A percentile compares a stretch with the other conserved stretches of the same genome.
phyloP scores from a whole-genome alignment of 2,888 invertebrate genomes.

The Fissipunctia ypsillon region DNA sequence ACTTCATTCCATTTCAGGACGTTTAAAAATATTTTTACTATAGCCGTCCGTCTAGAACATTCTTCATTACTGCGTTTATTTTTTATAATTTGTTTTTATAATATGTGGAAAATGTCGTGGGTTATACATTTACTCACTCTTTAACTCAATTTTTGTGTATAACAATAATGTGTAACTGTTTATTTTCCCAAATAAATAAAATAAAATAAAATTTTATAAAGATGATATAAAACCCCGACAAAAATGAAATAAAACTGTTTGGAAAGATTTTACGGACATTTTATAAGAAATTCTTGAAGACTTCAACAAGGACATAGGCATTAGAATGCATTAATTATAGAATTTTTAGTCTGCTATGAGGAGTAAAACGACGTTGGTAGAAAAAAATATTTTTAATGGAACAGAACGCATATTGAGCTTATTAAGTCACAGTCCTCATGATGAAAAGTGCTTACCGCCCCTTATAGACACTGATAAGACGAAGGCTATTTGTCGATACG shows the following conservation, averaged over 20 bases:
- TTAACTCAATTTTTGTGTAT: no score
- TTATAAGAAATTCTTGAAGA: conserved; percentile 54
- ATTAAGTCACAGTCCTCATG: background rate
- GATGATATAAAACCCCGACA: conserved; percentile 35
- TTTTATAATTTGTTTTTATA: no score
- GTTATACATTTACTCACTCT: no score
- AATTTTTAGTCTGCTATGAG: background rate
- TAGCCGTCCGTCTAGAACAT: conserved; percentile 13
- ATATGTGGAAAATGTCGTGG: no score
- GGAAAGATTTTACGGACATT: conserved; percentile 42
- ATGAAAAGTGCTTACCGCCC: background rate
- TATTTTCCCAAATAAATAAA: no score
- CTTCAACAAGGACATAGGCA: conserved; percentile 8
- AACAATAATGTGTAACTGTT: no score
- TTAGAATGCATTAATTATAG: background rate
- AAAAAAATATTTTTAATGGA: no score
- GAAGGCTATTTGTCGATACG: background rate
- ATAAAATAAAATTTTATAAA: no score
- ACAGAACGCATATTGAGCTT: background rate
- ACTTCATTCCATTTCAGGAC: conserved; percentile 2
- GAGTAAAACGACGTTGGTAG: background rate
- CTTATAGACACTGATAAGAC: background rate
- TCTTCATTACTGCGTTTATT: conserved; percentile 47
- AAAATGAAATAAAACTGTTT: conserved; percentile 38
- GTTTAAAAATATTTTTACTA: conserved; percentile 18